A percentile compares a stretch with the other conserved stretches of the same genome.
phyloP scores from a whole-genome alignment of 1,140 invertebrate genomes.

The Drosophila nigrodunni region DNA sequence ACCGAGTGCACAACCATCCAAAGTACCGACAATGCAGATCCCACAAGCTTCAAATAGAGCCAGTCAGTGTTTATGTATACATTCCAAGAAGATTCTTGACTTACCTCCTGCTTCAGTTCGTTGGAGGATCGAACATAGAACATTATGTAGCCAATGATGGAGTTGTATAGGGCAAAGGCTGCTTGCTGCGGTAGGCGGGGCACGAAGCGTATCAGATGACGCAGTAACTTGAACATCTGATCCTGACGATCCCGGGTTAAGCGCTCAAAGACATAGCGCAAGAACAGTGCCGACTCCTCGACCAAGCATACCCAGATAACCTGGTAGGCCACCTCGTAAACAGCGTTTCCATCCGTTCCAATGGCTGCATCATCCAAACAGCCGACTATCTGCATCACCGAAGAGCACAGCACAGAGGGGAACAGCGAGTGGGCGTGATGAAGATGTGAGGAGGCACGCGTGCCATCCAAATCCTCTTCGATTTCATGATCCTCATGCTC shows the following conservation, averaged over 20 bases:
- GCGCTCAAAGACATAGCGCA: constrained; percentile 97
- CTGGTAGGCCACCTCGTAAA: constrained; percentile 95
- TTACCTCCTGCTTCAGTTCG: constrained; percentile 94
- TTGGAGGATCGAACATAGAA: constrained; percentile 98
- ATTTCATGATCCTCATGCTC: constrained; percentile 97
- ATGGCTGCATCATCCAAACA: constrained; percentile 98
- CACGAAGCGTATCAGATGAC: constrained; percentile 97
- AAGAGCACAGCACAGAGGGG: constrained; percentile 97
- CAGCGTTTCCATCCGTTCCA: constrained; percentile 95
- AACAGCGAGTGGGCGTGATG: constrained; percentile 97
- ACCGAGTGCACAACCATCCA: constrained; percentile 99
- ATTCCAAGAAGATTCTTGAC: background rate
- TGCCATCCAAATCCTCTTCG: constrained; percentile 90
- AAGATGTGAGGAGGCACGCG: constrained; percentile 89
- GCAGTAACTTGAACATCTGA: constrained; percentile 96
- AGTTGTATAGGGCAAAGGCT: constrained; percentile 99
- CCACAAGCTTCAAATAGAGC: constrained; percentile 88
- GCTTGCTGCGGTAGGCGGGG: constrained; percentile 98
- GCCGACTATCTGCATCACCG: constrained; percentile 97
- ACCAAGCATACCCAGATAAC: constrained; percentile 99
- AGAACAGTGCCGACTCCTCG: constrained; percentile 98
- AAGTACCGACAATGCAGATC: constrained; percentile 95
- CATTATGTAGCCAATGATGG: constrained; percentile 99
- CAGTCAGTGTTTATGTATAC: too few relatives aligned
- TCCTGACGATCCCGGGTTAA: constrained; percentile 98